Evolutionary conservation across 2,888 invertebrate genomes (phyloP), one percentile per base, ranked within the genome.

Genomic region (Aethes cnicana): DNA sequence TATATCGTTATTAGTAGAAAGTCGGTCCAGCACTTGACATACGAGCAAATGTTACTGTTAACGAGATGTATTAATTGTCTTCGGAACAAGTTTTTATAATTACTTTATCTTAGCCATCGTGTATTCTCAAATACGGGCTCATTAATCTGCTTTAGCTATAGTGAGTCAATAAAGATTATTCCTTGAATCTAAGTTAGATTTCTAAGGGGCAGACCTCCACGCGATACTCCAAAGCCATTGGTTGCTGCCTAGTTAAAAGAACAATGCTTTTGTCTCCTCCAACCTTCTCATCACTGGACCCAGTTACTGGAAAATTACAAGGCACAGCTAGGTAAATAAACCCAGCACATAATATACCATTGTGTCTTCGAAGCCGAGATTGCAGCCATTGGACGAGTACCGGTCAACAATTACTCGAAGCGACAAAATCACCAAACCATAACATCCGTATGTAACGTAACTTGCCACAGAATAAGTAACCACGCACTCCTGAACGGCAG

Each of bases 271-370:
- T 80, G 77, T 79, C 77, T 75, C 74, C 75, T 69, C 65, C 73
- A 69, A 78, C 74, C 70, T 69, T 68, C 63, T 80, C 72, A 84
- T 84, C 84, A 81, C 80, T 72, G 72, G 66, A 74, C 64, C 72
- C 80, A 77, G 70, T 69, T 75, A 83, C 84, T 78, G 84, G 81
- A 85, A 85, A 85, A 85, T 85, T 85, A 80, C 82, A 75, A 69
- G 66, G 72, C 71, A 70, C 72, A 71, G 62, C 52, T 43, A 67
- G 66, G 63, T 63, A 58, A 53, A 55, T 56, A 54, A 55, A 58
- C 55, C 53, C 25, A 52, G 57, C 33, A 58, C 44, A 55, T 57
- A 54, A 61, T 69, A 60, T 63, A 54, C 59, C 47, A 55, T 55
- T 59, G 52, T 50, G 42, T 66, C 64, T 68, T 62, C 64, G 65